Base-by-base conservation (phyloP, 2,113 vertebrate genomes). In the Oryctolagus cuniculus region DNA sequence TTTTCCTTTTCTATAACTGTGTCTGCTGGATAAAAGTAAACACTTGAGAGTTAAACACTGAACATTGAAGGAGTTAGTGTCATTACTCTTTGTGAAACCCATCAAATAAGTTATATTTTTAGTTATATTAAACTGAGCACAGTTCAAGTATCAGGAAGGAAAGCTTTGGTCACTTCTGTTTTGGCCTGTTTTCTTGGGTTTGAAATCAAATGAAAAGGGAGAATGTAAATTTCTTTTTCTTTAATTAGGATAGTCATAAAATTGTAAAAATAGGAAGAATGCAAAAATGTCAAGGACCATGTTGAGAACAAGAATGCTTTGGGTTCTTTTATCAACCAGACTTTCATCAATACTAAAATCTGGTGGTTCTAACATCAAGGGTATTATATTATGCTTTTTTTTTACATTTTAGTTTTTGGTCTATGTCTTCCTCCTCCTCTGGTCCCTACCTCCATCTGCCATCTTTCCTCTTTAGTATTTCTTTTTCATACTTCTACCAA, bases 171-270 rank as follows among this genome's bases (percentile, higher is more conserved):
- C 13, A 84, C 16, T 92, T 87, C 15, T 83, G 44, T 82, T 27
- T 94, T 90, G 31, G 51, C 58, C 9, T 86, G 12, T 5, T 80
- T 74, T 95, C 81, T 92, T 92, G 70, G 44, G n/a, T 69, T 97
- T 72, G 69, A 87, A 94, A 72, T 16, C 24, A 93, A 89, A 73
- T 66, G 63, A 89, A 70, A n/a, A 78, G 36, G 27, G 49, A 27
- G 34, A 15, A 90, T 77, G 34, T 31, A 55, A 69, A 34, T 44
- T 17, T 79, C 87, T 24, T 22, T 55, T 29, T 55, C n/a, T 11
- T 81, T 3, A 53, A 1, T 81, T 96, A 63, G 51, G 49, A 75
- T 66, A 92, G 69, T 74, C 29, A 25, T 51, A 58, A 84, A 64
- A 77, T 79, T 64, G 2, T 72, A 27, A 61, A 29, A 89, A 69